Percentiles rank a stretch among this genome's conserved stretches.
Conservation (phyloP, 2,888 invertebrate genomes). For the Spodoptera picta region DNA sequence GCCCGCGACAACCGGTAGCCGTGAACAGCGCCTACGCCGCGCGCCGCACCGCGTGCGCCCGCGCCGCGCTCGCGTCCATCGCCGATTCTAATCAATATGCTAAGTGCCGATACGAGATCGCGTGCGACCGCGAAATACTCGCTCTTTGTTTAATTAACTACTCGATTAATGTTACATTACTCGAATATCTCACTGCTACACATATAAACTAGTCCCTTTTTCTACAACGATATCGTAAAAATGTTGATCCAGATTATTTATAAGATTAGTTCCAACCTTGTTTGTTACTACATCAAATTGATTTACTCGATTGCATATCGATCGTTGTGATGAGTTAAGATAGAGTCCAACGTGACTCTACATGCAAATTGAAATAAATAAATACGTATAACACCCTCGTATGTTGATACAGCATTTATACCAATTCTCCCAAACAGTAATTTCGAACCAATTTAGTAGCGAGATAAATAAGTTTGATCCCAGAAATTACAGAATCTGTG, state of each 20-base stretch:
- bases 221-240: conserved; percentile 52
- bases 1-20: conserved; percentile 50
- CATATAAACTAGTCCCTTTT: conserved; percentile 55
- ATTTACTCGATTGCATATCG: conserved; percentile 32
- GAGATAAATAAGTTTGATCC: neutral
- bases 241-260: conserved; percentile 56
- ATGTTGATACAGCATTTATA: neutral
- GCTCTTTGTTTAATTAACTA: conserved; percentile 66
- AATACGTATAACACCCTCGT: neutral
- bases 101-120: conserved; percentile 66
- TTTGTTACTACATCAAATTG: conserved; percentile 32
- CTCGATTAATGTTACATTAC: conserved; percentile 69
- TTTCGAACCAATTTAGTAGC: neutral
- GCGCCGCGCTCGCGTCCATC: conserved; percentile 49
- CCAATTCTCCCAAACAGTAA: neutral
- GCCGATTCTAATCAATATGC: conserved; percentile 79
- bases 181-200: conserved; percentile 60
- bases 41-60: conserved; percentile 16
- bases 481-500: neutral
- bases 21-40: conserved; percentile 34
- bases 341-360: conserved; percentile 11
- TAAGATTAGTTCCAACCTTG: conserved; percentile 29
- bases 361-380: conserved; percentile 24
- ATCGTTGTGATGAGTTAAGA: conserved; percentile 21
- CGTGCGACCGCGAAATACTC: conserved; percentile 62